Percentiles rank a stretch among this genome's conserved stretches.
These are phyloP conservation scores for Vicugna pacos DNA, from an alignment of 2,113 vertebrate genomes.

Conservation along the genomic window DNA sequence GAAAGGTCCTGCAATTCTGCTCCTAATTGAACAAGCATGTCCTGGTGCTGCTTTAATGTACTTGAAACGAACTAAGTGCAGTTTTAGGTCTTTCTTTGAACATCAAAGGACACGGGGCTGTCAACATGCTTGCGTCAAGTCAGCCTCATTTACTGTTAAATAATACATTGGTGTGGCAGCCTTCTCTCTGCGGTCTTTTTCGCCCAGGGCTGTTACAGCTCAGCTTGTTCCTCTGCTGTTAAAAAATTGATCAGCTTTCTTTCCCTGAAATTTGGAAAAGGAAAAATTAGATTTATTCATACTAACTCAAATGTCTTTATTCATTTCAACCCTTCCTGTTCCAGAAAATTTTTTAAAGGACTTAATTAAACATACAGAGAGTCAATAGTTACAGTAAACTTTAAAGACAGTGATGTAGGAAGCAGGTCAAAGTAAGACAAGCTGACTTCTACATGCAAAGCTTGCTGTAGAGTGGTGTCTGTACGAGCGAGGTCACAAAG, in stretches of 20 bases:
- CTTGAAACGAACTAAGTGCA: not conserved
- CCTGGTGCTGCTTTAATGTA: not conserved
- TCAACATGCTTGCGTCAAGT: not conserved
- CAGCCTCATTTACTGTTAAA: slow-evolving; percentile 41
- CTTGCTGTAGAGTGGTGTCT: not conserved
- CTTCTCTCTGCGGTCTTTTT: slow-evolving; percentile 22
- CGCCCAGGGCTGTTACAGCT: slow-evolving; percentile 48
- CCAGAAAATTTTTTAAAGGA: not conserved
- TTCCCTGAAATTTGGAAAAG: slow-evolving; percentile 22
- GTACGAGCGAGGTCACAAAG: not conserved
- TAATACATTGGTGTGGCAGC: not conserved
- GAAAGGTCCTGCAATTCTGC: not conserved
- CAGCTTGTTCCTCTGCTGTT: slow-evolving; percentile 35
- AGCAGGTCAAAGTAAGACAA: not conserved
- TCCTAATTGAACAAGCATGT: not conserved
- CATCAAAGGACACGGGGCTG: not conserved
- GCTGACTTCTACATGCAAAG: not conserved
- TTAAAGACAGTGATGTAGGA: not conserved
- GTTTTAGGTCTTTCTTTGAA: not conserved
- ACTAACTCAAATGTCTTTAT: not conserved
- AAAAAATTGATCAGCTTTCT: slow-evolving; percentile 67
- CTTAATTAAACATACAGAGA: not conserved
- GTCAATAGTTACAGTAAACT: not conserved
- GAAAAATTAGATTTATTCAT: slow-evolving; percentile 29
- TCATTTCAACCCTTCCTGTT: not conserved